Conservation (phyloP, 1,140 invertebrate species). For the Mya arenaria region DNA sequence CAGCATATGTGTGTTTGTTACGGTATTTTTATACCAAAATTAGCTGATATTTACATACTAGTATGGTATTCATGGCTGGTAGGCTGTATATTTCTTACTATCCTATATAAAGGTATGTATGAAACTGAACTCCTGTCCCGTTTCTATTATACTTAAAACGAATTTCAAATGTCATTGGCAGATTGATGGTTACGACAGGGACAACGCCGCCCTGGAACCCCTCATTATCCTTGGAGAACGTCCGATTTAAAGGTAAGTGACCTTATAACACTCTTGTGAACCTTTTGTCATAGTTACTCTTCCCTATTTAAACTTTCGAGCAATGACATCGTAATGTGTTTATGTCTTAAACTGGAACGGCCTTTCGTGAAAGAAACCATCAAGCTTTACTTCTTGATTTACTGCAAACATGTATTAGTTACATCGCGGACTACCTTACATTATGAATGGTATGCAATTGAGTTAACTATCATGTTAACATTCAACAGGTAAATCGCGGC, state of each 20-base stretch:
- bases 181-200: background rate
- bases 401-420: background rate
- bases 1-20: background rate
- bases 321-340: background rate
- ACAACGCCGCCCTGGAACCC: background rate
- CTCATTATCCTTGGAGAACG: background rate
- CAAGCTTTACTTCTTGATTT: background rate
- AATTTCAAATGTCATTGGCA: background rate
- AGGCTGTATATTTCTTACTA: background rate
- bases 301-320: background rate
- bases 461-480: background rate
- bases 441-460: background rate
- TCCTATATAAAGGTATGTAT: background rate
- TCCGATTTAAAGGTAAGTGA: background rate
- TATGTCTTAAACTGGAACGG: background rate
- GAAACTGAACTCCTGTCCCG: background rate
- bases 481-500: background rate
- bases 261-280: too few species aligned
- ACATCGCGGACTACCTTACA: background rate
- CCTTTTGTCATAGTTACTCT: too few species aligned
- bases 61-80: background rate
- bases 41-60: background rate
- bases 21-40: background rate
- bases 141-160: background rate
- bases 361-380: background rate